These are phyloP conservation scores for Ashinkailepas kermadecensis DNA, from an alignment of 2,888 invertebrate genomes.

Conservation along the genomic window DNA sequence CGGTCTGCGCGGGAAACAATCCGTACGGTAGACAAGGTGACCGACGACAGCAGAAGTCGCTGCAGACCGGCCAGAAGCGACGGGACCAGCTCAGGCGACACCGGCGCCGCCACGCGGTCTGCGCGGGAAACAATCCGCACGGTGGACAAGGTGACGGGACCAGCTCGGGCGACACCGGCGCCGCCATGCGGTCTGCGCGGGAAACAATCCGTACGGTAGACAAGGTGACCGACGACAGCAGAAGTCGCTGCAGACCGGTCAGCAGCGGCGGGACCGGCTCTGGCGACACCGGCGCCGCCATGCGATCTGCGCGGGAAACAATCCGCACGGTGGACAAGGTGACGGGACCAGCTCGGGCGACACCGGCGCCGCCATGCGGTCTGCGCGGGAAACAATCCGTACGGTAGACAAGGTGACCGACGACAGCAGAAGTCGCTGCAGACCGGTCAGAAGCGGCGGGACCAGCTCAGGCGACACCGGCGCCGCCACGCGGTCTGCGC, in stretches of 20 bases:
- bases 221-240: background rate
- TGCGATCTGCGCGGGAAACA: background rate
- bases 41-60: background rate
- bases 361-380: background rate
- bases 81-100: background rate
- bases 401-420: background rate
- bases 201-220: background rate
- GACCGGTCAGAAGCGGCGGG: background rate
- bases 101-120: background rate
- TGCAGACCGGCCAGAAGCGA: background rate
- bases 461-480: background rate
- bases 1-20: background rate
- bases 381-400: background rate
- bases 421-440: slow-evolving; percentile 3
- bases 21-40: background rate
- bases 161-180: background rate
- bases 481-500: background rate
- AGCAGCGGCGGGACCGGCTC: background rate
- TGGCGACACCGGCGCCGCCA: background rate
- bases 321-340: background rate
- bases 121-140: background rate
- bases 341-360: background rate
- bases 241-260: background rate
- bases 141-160: too few species aligned
- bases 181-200: background rate